Percentiles rank a stretch among this genome's conserved stretches.
These are phyloP conservation scores for Ooceraea biroi DNA, from an alignment of 1,140 invertebrate species.

Conservation along the genomic window DNA sequence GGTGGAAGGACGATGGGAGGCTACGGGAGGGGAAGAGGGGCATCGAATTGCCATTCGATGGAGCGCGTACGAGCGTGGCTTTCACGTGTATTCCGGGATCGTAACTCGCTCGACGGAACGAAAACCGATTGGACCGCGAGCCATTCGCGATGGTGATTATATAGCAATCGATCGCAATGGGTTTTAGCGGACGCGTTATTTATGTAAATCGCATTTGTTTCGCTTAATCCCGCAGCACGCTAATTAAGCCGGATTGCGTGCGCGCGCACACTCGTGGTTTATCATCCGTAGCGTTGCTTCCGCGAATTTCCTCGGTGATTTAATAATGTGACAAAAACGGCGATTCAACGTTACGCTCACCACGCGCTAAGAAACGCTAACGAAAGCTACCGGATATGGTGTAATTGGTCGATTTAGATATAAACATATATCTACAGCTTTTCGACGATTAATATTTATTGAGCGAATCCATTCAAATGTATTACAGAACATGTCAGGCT, in stretches of 20 bases:
- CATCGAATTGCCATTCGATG: constrained; percentile 31
- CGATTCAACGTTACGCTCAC: constrained; percentile 14
- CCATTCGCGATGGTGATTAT: constrained; percentile 29
- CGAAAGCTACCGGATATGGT: background rate
- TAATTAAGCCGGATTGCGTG: constrained; percentile 26
- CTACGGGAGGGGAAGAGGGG: too few relatives aligned
- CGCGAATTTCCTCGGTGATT: background rate
- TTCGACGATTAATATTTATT: too few relatives aligned
- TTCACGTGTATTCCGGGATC: constrained; percentile 54
- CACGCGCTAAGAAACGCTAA: background rate
- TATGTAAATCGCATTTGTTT: constrained; percentile 59
- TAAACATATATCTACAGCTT: too few relatives aligned
- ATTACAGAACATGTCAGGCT: too few relatives aligned
- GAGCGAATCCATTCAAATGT: too few relatives aligned
- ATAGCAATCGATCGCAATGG: constrained; percentile 31
- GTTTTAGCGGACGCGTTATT: constrained; percentile 45
- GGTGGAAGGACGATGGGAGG: too few relatives aligned
- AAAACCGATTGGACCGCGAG: constrained; percentile 36
- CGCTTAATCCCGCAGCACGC: constrained; percentile 30
- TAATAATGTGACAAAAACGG: constrained; percentile 3
- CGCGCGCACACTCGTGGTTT: constrained; percentile 20
- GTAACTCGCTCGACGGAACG: constrained; percentile 32
- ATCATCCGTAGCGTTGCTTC: background rate
- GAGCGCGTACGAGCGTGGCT: constrained; percentile 6
- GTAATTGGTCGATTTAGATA: too few relatives aligned